phyloP scores from a whole-genome alignment of 2,113 vertebrate species.

The Misgurnus mizolepis region DNA sequence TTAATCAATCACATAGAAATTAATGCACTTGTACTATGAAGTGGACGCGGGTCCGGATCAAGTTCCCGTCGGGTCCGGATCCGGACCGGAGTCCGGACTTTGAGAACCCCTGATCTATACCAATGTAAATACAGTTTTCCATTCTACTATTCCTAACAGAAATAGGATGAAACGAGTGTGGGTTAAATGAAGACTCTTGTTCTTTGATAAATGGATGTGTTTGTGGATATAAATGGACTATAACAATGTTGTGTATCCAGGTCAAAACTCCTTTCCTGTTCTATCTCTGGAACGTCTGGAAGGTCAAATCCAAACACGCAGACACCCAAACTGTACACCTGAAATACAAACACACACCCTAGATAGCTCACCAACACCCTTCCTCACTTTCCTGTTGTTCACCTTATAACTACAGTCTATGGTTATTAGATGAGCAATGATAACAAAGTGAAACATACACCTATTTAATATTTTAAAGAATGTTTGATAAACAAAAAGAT shows the following conservation, averaged over 20 bases:
- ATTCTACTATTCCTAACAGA: too few species aligned
- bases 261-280: slow-evolving; percentile 53
- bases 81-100: too few species aligned
- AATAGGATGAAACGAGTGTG: too few species aligned
- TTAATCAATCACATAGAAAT: too few species aligned
- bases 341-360: slow-evolving; percentile 56
- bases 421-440: not conserved
- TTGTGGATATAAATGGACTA: slow-evolving; percentile 13
- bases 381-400: slow-evolving; percentile 63
- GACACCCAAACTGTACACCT: slow-evolving; percentile 1
- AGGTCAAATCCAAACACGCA: not conserved
- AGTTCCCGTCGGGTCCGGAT: too few species aligned
- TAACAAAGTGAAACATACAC: not conserved
- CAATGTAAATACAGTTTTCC: too few species aligned
- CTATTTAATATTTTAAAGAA: not conserved
- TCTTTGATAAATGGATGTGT: not conserved
- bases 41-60: too few species aligned
- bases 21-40: too few species aligned
- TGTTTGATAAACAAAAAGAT: too few species aligned
- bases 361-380: slow-evolving; percentile 47
- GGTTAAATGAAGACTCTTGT: too few species aligned
- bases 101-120: too few species aligned
- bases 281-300: slow-evolving; percentile 56
- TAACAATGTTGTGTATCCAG: slow-evolving; percentile 11
- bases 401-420: slow-evolving; percentile 13